Conservation (phyloP, 2,797 vertebrate genomes). For the Acipenser transmontanus region DNA sequence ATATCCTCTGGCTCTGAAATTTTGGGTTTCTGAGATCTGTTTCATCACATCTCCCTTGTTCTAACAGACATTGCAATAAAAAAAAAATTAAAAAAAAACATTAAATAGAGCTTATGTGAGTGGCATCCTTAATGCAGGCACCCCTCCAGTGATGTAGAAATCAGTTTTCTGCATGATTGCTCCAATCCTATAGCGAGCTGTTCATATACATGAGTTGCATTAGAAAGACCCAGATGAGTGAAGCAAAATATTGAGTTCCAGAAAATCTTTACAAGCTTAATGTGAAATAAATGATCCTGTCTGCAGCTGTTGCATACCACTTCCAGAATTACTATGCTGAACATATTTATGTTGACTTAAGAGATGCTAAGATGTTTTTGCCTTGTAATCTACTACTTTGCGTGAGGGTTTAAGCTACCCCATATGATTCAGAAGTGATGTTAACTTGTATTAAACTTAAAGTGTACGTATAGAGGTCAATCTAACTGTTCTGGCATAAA, state of each 20-base stretch:
- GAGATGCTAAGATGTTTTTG: too few species aligned
- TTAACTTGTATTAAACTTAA: too few species aligned
- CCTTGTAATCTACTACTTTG: too few species aligned
- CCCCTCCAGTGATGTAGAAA: conserved; percentile 41
- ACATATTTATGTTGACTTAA: not conserved
- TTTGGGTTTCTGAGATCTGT: too few species aligned
- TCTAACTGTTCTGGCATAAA: too few species aligned
- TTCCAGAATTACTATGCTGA: conserved; percentile 15
- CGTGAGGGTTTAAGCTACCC: too few species aligned
- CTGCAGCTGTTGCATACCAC: conserved; percentile 11
- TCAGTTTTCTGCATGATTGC: conserved; percentile 50
- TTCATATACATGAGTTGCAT: conserved; percentile 37
- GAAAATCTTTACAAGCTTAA: conserved; percentile 24
- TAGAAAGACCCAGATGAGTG: conserved; percentile 34
- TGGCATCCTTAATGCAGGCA: conserved; percentile 25
- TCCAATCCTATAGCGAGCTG: conserved; percentile 40
- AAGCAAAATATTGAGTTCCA: conserved; percentile 29
- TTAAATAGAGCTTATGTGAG: conserved; percentile 20
- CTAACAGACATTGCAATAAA: too few species aligned
- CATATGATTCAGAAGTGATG: too few species aligned
- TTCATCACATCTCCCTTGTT: too few species aligned
- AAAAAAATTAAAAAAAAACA: conserved; percentile 1
- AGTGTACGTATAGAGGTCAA: too few species aligned
- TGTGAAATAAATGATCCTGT: conserved; percentile 29
- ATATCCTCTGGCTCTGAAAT: too few species aligned